Evolutionary conservation across 2,888 invertebrate genomes (phyloP).

Genomic region (Nephrotoma flavescens): DNA sequence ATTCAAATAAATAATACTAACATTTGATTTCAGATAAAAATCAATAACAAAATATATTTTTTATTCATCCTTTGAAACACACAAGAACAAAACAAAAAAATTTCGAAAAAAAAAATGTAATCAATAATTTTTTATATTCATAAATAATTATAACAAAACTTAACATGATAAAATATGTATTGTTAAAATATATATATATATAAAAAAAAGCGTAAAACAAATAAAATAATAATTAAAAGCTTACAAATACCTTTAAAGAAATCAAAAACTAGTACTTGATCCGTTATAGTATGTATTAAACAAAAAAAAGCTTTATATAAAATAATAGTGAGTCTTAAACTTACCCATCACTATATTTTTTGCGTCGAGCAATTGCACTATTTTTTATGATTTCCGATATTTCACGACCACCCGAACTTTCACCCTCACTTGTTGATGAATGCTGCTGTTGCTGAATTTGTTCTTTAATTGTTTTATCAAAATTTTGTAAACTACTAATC

Average conservation of each 20-base stretch:
- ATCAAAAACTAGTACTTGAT: background rate
- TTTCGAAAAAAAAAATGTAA: background rate
- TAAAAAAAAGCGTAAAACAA: background rate
- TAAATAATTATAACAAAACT: background rate
- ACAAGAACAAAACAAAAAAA: background rate
- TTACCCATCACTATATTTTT: slow-evolving; percentile 36
- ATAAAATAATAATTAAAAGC: background rate
- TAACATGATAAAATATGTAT: background rate
- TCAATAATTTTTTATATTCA: background rate
- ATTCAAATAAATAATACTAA: no score
- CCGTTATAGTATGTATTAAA: background rate
- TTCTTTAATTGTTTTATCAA: slow-evolving; percentile 17
- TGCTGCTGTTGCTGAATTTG: slow-evolving; percentile 4
- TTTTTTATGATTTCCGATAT: slow-evolving; percentile 35
- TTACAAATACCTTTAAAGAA: background rate
- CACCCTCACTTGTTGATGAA: slow-evolving; percentile 31
- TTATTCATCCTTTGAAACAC: background rate
- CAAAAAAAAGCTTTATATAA: background rate
- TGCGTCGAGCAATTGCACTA: slow-evolving; percentile 31
- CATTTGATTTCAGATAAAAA: no score
- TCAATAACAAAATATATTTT: background rate
- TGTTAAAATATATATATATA: background rate
- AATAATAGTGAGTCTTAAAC: slow-evolving; percentile 17
- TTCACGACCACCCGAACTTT: slow-evolving; percentile 35
- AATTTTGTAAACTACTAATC: slow-evolving; percentile 26